Conservation (phyloP, 2,797 vertebrate species). For the Sebastes hubbsi region DNA sequence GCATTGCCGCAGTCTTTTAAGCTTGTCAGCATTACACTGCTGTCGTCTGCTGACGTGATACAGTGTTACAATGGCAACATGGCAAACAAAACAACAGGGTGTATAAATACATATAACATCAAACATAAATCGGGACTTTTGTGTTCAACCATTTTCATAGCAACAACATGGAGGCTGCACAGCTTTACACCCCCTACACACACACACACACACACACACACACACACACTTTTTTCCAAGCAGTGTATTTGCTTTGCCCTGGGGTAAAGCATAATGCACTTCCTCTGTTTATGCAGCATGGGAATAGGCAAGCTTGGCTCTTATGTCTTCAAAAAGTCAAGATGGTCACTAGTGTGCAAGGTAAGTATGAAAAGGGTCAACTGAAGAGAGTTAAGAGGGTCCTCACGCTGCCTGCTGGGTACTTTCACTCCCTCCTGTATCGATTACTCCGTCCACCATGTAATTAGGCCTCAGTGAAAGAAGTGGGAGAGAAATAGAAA, state of each 20-base stretch:
- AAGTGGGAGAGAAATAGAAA: slow-evolving; percentile 55
- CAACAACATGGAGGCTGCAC: not conserved
- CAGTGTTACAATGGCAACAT: not conserved
- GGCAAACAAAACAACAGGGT: not conserved
- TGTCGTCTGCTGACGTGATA: not conserved
- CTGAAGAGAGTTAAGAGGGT: slow-evolving; percentile 63
- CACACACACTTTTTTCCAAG: not conserved
- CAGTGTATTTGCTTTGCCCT: slow-evolving; percentile 21
- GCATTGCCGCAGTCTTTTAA: not conserved
- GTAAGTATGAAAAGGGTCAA: slow-evolving; percentile 63
- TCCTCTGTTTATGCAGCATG: slow-evolving; percentile 66
- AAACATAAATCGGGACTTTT: slow-evolving; percentile 30
- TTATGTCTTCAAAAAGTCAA: slow-evolving; percentile 71
- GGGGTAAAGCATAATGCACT: slow-evolving; percentile 61
- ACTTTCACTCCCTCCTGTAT: slow-evolving; percentile 78
- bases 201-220: not conserved
- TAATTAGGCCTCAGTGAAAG: slow-evolving; percentile 80
- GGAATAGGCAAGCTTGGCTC: slow-evolving; percentile 46
- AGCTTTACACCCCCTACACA: not conserved
- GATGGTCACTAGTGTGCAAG: slow-evolving; percentile 62
- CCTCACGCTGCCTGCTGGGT: slow-evolving; percentile 68
- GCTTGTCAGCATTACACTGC: not conserved
- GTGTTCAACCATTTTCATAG: slow-evolving; percentile 18
- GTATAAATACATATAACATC: not conserved
- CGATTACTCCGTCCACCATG: slow-evolving; percentile 76